Evolutionary conservation across 1,140 invertebrate species (phyloP).

Genomic region (Melipona quadrifasciata): DNA sequence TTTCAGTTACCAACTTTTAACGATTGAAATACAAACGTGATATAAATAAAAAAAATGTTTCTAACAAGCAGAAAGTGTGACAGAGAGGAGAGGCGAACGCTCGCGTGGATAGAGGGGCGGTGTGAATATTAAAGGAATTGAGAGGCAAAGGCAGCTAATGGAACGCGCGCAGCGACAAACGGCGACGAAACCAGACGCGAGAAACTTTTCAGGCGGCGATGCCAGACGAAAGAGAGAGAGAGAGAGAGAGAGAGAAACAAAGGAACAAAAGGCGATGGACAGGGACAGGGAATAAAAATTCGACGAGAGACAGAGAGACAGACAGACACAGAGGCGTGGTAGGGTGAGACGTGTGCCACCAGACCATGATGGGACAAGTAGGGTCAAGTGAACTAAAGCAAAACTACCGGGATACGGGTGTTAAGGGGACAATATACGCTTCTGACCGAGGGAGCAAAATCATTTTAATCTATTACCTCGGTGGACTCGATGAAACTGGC

Average conservation of each 20-base stretch:
- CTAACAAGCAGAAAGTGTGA: too few species aligned
- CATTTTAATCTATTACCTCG: slow-evolving; percentile 80
- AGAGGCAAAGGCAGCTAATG: slow-evolving; percentile 19
- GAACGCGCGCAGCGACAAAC: slow-evolving; percentile 15
- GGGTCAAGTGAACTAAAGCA: slow-evolving; percentile 80
- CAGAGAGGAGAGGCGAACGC: not conserved
- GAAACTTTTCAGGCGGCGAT: slow-evolving; percentile 6
- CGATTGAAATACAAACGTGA: too few species aligned
- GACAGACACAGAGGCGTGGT: slow-evolving; percentile 43
- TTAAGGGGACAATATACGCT: slow-evolving; percentile 78
- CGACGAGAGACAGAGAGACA: slow-evolving; percentile 21
- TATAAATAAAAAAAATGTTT: too few species aligned
- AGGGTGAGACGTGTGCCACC: slow-evolving; percentile 41
- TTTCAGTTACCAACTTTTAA: too few species aligned
- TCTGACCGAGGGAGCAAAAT: slow-evolving; percentile 69
- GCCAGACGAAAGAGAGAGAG: slow-evolving; percentile 7
- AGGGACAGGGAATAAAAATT: slow-evolving; percentile 21
- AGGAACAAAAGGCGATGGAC: slow-evolving; percentile 16
- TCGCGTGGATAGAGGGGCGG: too few species aligned
- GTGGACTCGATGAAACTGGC: slow-evolving; percentile 75
- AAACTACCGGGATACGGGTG: slow-evolving; percentile 75
- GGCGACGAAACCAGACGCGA: slow-evolving; percentile 39
- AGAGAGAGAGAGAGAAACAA: slow-evolving; percentile 40
- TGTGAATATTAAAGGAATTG: not conserved
- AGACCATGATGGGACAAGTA: slow-evolving; percentile 71